These are phyloP conservation scores for Hemichromis elongatus DNA, from an alignment of 2,113 vertebrate species.

Conservation along the genomic window DNA sequence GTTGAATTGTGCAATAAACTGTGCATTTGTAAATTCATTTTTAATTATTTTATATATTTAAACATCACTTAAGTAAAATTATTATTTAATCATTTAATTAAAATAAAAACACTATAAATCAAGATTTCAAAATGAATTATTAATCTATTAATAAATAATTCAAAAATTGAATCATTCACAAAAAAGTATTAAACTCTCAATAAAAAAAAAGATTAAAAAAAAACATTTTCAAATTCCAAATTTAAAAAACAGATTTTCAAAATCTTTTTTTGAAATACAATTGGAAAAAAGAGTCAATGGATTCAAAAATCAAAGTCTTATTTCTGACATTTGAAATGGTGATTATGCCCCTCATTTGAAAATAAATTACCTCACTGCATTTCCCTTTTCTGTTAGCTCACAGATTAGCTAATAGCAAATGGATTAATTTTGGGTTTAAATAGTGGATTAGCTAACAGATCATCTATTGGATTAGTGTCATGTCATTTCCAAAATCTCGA, in stretches of 20 bases:
- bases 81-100: accelerated
- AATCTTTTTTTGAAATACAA: background rate
- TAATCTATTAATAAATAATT: background rate
- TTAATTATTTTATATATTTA: background rate
- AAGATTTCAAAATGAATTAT: background rate
- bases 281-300: background rate
- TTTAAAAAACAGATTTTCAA: background rate
- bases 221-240: background rate
- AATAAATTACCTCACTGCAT: background rate
- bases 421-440: no score
- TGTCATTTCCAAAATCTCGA: background rate
- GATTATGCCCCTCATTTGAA: background rate
- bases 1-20: no score
- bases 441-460: no score
- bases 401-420: accelerated
- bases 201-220: background rate
- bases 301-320: background rate
- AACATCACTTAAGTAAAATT: background rate
- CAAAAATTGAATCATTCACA: background rate
- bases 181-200: background rate
- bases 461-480: no score
- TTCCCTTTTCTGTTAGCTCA: no score
- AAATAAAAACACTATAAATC: background rate
- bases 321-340: background rate
- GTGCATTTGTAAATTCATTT: no score